Evolutionary conservation across 2,797 vertebrate genomes (phyloP).

Genomic region (Champsocephalus gunnari): DNA sequence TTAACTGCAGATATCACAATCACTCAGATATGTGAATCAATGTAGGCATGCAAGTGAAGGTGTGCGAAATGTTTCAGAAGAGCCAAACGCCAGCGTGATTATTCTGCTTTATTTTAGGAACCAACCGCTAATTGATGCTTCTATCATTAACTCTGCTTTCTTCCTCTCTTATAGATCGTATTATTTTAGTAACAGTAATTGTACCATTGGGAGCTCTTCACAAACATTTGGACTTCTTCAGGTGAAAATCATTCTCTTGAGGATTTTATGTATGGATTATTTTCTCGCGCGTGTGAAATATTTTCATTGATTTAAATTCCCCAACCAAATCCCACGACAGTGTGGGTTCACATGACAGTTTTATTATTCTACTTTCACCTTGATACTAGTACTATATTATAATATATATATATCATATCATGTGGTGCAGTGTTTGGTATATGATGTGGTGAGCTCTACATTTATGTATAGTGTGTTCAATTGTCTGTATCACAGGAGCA

Average conservation of each 20-base stretch:
- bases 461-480: not conserved
- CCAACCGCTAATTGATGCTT: slow-evolving; percentile 44
- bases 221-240: slow-evolving; percentile 19
- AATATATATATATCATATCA: not conserved
- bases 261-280: slow-evolving; percentile 7
- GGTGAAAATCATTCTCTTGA: slow-evolving; percentile 14
- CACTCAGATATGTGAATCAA: slow-evolving; percentile 19
- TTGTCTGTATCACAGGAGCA: slow-evolving; percentile 21
- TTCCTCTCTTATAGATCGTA: not conserved
- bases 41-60: slow-evolving; percentile 49
- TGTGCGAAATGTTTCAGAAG: slow-evolving; percentile 21
- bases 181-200: slow-evolving; percentile 48
- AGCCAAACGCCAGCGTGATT: slow-evolving; percentile 28
- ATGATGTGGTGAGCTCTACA: slow-evolving; percentile 3
- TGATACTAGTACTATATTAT: not conserved
- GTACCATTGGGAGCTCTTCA: slow-evolving; percentile 44
- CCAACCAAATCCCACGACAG: slow-evolving; percentile 1
- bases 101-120: slow-evolving; percentile 45
- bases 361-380: slow-evolving; percentile 17
- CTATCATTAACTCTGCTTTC: not conserved
- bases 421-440: slow-evolving; percentile 4
- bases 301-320: slow-evolving; percentile 29
- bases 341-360: slow-evolving; percentile 22
- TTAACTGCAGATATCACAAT: slow-evolving; percentile 31
- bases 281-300: slow-evolving; percentile 11